Evolutionary conservation across 1,140 invertebrate genomes (phyloP), one percentile per base, ranked within the genome.

Genomic region (Dendrolimus kikuchii): DNA sequence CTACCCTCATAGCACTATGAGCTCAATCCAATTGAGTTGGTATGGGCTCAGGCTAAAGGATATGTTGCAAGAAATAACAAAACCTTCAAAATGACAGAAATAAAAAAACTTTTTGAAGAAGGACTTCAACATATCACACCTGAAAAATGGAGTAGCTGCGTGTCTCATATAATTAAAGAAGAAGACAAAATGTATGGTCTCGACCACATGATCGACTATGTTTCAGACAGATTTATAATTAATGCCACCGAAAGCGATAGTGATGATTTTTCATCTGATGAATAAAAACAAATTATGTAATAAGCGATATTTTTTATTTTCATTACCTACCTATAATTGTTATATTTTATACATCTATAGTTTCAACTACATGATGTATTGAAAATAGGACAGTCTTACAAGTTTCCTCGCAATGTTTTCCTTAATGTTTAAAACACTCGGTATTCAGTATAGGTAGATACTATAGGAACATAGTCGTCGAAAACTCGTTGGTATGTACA

Each of bases 151-250:
- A 51, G 49, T 51, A 57, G 43, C 55, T 57, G 49, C 49, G 55
- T 48, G 55, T 52, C 55, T 52, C 55, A 57, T 47, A 46, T 51
- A 57, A 47, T 57, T 51, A 51, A 57, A 57, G 55, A 57, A 37
- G 55, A 51, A 57, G 49, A 57, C 38, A 51, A 57, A 57, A 57
- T 57, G 55, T 51, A 51, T 57, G 49, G 55, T 51, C 55, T 51
- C 38, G 43, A 56, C 39, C 49, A 50, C 38, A 40, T 50, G 49
- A 50, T 50, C 38, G 49, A 46, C 23, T 2, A 23, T 23, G 23
- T 23, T 23, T 23, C 23, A 23, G 23, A 23, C 23, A 23, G 23
- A 23, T 23, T 23, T 23, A 23, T 23, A 23, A 23, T 23, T 23
- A 23, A 23, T 23, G 23, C 3, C 23, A 23, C 42, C 1, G 51